These are phyloP conservation scores for Siphlonurus alternatus DNA, from an alignment of 2,888 invertebrate genomes.

Conservation along the genomic window DNA sequence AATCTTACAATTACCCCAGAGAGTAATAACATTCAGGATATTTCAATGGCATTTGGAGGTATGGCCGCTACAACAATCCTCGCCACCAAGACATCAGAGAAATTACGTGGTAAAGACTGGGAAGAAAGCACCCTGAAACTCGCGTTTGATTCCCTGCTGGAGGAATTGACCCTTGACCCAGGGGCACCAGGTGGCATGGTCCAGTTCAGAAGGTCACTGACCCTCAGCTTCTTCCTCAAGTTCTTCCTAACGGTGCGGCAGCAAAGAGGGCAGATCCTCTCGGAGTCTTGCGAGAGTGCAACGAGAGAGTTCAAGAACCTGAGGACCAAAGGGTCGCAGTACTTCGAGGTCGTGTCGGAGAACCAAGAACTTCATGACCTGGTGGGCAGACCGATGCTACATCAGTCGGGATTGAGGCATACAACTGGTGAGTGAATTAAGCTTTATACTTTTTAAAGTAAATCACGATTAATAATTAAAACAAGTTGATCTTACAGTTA, in stretches of 20 bases:
- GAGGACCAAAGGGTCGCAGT: constrained; percentile 59
- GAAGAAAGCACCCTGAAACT: constrained; percentile 40
- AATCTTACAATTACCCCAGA: constrained; percentile 44
- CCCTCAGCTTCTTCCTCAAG: constrained; percentile 42
- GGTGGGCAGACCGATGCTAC: constrained; percentile 68
- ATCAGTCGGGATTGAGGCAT: constrained; percentile 72
- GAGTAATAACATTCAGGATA: constrained; percentile 37
- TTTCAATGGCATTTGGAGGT: constrained; percentile 72
- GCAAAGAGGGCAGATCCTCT: not conserved
- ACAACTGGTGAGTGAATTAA: constrained; percentile 35
- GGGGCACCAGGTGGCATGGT: constrained; percentile 76
- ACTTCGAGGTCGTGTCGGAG: constrained; percentile 34
- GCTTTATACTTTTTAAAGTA: too few relatives aligned
- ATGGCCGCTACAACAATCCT: constrained; percentile 77
- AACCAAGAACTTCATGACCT: constrained; percentile 46
- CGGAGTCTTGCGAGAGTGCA: not conserved
- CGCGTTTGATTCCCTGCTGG: constrained; percentile 41
- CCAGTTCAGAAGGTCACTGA: constrained; percentile 55
- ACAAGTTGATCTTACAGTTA: too few relatives aligned
- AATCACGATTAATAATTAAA: too few relatives aligned
- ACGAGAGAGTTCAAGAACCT: too few relatives aligned
- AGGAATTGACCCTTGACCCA: constrained; percentile 58
- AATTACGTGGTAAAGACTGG: constrained; percentile 43
- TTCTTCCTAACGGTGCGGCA: constrained; percentile 25
- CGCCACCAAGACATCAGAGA: constrained; percentile 45